These are phyloP conservation scores for Phaonia tiefii DNA, from an alignment of 2,888 invertebrate species.

Conservation along the genomic window DNA sequence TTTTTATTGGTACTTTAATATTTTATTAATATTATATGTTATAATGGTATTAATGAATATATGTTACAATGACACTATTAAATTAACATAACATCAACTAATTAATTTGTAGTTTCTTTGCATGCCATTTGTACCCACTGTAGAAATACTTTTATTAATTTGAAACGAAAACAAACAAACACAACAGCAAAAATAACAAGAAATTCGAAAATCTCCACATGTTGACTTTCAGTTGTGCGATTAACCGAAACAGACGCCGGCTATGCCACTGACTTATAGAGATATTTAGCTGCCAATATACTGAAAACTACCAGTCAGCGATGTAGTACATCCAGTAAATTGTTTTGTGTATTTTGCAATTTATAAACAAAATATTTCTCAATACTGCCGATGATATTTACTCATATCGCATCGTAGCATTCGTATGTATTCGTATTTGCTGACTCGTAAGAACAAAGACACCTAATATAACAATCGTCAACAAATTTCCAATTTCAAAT, in stretches of 20 bases:
- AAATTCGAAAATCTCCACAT: constrained; percentile 10
- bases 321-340: constrained; percentile 23
- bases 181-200: background rate
- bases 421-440: constrained; percentile 53
- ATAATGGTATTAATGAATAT: too few species aligned
- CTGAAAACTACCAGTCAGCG: background rate
- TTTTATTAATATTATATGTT: too few species aligned
- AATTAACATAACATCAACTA: too few species aligned
- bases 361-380: constrained; percentile 50
- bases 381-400: background rate
- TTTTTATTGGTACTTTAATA: too few species aligned
- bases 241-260: background rate
- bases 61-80: too few species aligned
- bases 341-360: constrained; percentile 43
- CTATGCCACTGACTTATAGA: constrained; percentile 5
- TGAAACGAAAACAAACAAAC: constrained; percentile 33
- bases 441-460: constrained; percentile 57
- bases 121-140: too few species aligned
- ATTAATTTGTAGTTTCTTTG: too few species aligned
- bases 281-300: background rate
- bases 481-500: constrained; percentile 41
- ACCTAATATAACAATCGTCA: constrained; percentile 54
- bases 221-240: constrained; percentile 16
- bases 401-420: background rate
- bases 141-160: constrained; percentile 18